Conservation (phyloP, 1,140 invertebrate genomes). For the Aphelinus atriplicis region DNA sequence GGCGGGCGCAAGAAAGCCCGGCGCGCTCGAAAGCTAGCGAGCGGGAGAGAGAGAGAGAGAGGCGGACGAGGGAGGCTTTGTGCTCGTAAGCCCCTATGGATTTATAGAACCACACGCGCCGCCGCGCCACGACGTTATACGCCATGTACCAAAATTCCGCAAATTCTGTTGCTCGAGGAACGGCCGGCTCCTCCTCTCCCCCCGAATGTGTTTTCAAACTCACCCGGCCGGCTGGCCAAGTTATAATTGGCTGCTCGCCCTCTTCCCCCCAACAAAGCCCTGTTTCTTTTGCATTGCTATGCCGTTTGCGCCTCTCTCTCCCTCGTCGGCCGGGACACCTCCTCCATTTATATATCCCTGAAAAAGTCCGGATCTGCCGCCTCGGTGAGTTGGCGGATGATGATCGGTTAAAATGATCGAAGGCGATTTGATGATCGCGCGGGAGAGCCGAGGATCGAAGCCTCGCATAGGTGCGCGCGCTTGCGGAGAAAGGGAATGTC, state of each 20-base stretch:
- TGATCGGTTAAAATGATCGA: too few relatives aligned
- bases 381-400: too few relatives aligned
- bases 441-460: too few relatives aligned
- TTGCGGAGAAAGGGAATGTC: too few relatives aligned
- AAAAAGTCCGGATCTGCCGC: too few relatives aligned
- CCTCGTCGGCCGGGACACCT: background rate
- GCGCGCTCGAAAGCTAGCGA: slow-evolving; percentile 3
- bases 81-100: slow-evolving; percentile 58
- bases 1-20: background rate
- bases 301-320: background rate
- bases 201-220: slow-evolving; percentile 11
- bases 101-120: slow-evolving; percentile 59
- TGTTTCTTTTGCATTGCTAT: too few relatives aligned
- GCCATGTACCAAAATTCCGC: slow-evolving; percentile 59
- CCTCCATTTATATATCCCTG: too few relatives aligned
- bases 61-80: slow-evolving; percentile 55
- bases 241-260: background rate
- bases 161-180: slow-evolving; percentile 42
- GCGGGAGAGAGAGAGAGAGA: slow-evolving; percentile 34
- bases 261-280: too few relatives aligned
- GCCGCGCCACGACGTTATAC: slow-evolving; percentile 33
- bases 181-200: slow-evolving; percentile 5
- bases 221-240: background rate
- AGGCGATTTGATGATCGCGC: too few relatives aligned
- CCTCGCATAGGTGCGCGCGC: too few relatives aligned